phyloP scores from a whole-genome alignment of 2,888 invertebrate species.

The Eurois occulta region DNA sequence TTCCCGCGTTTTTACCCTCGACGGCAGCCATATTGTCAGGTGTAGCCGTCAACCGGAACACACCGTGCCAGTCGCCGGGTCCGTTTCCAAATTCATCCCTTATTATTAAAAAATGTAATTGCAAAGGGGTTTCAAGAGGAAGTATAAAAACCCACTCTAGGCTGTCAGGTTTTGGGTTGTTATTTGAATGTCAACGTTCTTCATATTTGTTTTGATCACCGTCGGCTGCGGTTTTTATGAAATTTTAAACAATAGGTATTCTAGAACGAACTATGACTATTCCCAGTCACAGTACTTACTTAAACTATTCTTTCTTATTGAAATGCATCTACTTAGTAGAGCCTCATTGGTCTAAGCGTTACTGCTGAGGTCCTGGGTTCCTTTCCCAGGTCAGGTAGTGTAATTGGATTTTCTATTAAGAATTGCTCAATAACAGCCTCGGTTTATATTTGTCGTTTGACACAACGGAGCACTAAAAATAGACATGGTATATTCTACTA shows the following conservation, averaged over 20 bases:
- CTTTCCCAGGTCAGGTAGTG: not conserved
- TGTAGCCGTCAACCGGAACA: slow-evolving; percentile 64
- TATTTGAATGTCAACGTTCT: slow-evolving; percentile 21
- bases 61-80: slow-evolving; percentile 66
- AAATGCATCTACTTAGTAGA: not conserved
- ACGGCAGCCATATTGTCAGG: slow-evolving; percentile 63
- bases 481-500: not conserved
- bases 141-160: slow-evolving; percentile 19
- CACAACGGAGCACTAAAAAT: not conserved
- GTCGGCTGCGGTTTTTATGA: slow-evolving; percentile 14
- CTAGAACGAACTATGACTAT: not conserved
- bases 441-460: not conserved
- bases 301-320: not conserved
- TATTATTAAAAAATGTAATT: slow-evolving; percentile 60
- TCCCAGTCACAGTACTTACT: not conserved
- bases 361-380: not conserved
- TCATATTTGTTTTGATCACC: slow-evolving; percentile 14
- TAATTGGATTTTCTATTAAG: not conserved
- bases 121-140: slow-evolving; percentile 32
- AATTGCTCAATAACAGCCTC: not conserved
- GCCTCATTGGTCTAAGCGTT: not conserved
- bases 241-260: slow-evolving; percentile 6
- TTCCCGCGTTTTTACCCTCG: slow-evolving; percentile 64
- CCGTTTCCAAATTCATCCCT: slow-evolving; percentile 60
- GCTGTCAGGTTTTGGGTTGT: not conserved